A percentile compares a stretch with the other conserved stretches of the same genome.
Evolutionary conservation across 2,888 invertebrate genomes (phyloP).

Genomic region (Eupithecia subfuscata): DNA sequence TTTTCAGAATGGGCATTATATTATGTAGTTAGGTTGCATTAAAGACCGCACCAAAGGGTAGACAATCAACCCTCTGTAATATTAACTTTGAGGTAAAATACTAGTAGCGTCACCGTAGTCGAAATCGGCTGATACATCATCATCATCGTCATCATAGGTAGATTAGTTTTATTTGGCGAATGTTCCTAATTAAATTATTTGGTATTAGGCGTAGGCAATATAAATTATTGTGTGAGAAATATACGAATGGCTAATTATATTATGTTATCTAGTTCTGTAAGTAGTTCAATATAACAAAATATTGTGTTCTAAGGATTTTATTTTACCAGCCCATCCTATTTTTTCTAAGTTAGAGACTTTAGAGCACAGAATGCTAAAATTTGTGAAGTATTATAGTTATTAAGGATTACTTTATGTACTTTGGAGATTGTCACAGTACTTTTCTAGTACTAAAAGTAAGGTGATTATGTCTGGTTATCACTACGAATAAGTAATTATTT

Average conservation of each 20-base stretch:
- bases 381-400: no score
- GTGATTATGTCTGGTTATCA: no score
- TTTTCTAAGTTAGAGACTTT: neutral
- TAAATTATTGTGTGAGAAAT: neutral
- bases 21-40: neutral
- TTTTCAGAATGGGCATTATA: neutral
- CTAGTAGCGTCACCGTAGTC: neutral
- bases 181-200: neutral
- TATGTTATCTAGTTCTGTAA: neutral
- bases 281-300: neutral
- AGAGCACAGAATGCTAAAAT: neutral
- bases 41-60: neutral
- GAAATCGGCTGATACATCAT: neutral
- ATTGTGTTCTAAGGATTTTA: neutral
- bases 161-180: neutral
- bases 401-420: no score
- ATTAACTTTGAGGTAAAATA: neutral
- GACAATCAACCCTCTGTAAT: neutral
- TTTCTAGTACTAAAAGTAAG: no score
- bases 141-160: neutral
- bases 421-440: no score
- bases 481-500: no score
- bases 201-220: neutral
- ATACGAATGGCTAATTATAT: neutral
- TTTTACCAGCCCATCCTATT: neutral